phyloP scores from a whole-genome alignment of 2,797 vertebrate species.

The Cryptoblepharus egeriae region DNA sequence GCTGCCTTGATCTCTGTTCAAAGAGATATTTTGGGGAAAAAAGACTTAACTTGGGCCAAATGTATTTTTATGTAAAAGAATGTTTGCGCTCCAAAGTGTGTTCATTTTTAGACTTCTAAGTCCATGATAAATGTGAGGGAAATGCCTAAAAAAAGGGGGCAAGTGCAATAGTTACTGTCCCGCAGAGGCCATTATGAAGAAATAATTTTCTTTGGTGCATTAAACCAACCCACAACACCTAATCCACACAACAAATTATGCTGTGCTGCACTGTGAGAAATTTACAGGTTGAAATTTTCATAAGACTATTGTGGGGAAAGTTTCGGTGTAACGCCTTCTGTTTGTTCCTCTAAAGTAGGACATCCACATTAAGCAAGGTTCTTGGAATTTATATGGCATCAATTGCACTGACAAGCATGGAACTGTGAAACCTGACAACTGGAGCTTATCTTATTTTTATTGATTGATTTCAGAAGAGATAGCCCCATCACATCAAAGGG shows the following conservation, averaged over 20 bases:
- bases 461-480: background rate
- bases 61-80: no score
- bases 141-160: background rate
- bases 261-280: background rate
- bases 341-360: background rate
- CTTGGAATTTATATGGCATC: background rate
- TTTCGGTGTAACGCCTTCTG: background rate
- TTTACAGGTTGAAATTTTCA: background rate
- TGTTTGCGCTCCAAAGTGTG: no score
- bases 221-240: background rate
- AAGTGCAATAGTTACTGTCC: background rate
- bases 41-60: background rate
- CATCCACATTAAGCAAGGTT: background rate
- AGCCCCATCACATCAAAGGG: background rate
- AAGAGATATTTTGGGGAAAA: background rate
- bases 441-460: background rate
- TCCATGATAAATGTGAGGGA: background rate
- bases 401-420: background rate
- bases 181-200: background rate
- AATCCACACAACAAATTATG: background rate
- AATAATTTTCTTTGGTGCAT: background rate
- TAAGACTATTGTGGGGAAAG: background rate
- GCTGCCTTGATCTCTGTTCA: background rate
- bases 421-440: background rate
- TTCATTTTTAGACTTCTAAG: no score